Base-by-base conservation (phyloP, 2,888 invertebrate genomes). In the Slavum lentiscoides region DNA sequence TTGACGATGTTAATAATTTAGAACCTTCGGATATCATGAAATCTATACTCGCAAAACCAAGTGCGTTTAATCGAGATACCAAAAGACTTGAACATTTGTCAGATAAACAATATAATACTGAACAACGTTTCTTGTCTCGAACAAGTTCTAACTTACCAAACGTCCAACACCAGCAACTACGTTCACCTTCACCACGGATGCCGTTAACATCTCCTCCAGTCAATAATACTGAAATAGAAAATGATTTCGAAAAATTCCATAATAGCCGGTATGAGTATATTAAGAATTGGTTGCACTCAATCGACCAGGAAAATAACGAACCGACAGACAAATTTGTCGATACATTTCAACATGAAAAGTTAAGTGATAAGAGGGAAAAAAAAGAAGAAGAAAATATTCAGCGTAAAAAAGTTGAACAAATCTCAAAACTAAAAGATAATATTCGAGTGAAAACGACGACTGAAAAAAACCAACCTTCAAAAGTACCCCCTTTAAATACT, bases 21-120 rank as follows among this genome's bases (percentile, higher is more conserved):
- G 4, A 43, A 43, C 43, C 43, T 43, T 43, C 43, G 93, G 84
- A 89, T 94, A 80, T 89, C 94, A 61, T 43, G 94, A 94, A 95
- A 85, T 94, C 95, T 39, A 90, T 98, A 84, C 89, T 97, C 85
- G 95, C 96, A 7, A 95, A 95, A 87, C 92, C 94, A 83, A 96
- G 96, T 73, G 95, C 98, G 75, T 97, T 98, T 87, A 98, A 98
- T 86, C 97, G 97, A 87, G 98, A 98, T 86, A 91, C 94, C 61
- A 96, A 97, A 87, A 90, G 97, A 58, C 88, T 98, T 82, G 96
- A 96, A 87, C 94, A 94, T 85, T 92, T 93, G 81, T 90, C 92
- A 86, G 92, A 96, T 87, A 91, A 94, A 88, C 91, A n/a, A n/a
- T n/a, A 95, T 88, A 91, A 95, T 88, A 91, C 89, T 82, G 89